Evolutionary conservation across 2,113 vertebrate genomes (phyloP).

Genomic region (Naja naja): DNA sequence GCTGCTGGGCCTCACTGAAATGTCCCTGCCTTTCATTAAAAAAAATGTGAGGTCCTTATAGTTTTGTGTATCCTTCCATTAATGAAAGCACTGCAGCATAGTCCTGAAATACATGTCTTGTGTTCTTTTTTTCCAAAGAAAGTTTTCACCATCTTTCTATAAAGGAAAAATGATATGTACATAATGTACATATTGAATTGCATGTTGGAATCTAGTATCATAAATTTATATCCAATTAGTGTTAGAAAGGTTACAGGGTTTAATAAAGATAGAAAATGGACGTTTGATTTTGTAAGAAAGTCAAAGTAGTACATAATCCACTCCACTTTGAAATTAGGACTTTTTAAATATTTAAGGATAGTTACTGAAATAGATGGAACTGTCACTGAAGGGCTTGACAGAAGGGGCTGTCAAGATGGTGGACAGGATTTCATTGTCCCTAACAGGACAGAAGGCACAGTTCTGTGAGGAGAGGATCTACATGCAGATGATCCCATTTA

Average conservation of each 20-base stretch:
- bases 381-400: background rate
- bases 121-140: background rate
- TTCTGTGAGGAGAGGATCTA: background rate
- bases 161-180: background rate
- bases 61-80: background rate
- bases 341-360: background rate
- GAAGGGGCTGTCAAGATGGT: background rate
- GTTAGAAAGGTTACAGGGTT: background rate
- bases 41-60: background rate
- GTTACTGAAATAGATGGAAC: background rate
- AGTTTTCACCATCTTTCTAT: background rate
- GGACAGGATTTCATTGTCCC: background rate
- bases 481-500: background rate
- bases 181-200: background rate
- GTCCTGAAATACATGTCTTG: rapidly evolving
- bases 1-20: background rate
- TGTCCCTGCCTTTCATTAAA: background rate
- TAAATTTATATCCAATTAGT: background rate
- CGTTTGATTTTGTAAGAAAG: background rate
- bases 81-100: background rate
- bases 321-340: background rate
- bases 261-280: background rate
- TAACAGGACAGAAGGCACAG: background rate
- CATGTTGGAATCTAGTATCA: background rate
- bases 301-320: background rate